Conservation (phyloP, 2,797 vertebrate genomes). For the Onychomys torridus region DNA sequence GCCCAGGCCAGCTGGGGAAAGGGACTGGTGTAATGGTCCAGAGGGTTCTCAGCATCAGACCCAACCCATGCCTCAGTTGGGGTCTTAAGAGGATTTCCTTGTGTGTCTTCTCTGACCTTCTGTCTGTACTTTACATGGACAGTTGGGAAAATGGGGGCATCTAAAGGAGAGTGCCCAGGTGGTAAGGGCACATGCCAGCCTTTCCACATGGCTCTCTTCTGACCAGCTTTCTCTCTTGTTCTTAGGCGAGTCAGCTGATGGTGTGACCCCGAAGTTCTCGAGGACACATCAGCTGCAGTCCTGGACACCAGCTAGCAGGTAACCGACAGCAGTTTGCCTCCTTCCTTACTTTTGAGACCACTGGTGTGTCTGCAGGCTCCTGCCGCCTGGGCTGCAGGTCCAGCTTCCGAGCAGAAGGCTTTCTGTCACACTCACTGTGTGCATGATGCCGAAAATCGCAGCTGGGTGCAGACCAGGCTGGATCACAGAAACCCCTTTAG, state of each 20-base stretch:
- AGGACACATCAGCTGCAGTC: constrained; percentile 86
- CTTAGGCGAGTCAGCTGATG: constrained; percentile 84
- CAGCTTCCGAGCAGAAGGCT: not conserved
- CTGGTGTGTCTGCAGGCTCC: not conserved
- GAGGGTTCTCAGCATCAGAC: not conserved
- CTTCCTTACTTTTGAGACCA: not conserved
- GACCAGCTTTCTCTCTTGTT: not conserved
- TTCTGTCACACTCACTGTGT: not conserved
- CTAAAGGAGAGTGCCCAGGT: not conserved
- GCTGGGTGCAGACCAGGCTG: not conserved
- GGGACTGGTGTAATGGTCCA: not conserved
- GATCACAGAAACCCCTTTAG: not conserved
- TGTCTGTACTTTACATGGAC: too few relatives aligned
- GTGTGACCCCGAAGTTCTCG: constrained; percentile 73
- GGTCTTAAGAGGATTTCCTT: not conserved
- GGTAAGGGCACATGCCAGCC: fast-evolving
- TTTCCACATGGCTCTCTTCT: fast-evolving
- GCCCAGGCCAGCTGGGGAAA: not conserved
- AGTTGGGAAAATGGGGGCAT: fast-evolving
- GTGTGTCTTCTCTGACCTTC: not conserved
- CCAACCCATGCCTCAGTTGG: not conserved
- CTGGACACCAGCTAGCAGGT: constrained; percentile 84
- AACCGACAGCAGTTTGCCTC: constrained; percentile 9
- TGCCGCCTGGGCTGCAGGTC: not conserved
- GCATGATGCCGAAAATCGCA: not conserved